Conservation (phyloP, 2,888 invertebrate genomes). For the Caenorhabditis sulstoni region DNA sequence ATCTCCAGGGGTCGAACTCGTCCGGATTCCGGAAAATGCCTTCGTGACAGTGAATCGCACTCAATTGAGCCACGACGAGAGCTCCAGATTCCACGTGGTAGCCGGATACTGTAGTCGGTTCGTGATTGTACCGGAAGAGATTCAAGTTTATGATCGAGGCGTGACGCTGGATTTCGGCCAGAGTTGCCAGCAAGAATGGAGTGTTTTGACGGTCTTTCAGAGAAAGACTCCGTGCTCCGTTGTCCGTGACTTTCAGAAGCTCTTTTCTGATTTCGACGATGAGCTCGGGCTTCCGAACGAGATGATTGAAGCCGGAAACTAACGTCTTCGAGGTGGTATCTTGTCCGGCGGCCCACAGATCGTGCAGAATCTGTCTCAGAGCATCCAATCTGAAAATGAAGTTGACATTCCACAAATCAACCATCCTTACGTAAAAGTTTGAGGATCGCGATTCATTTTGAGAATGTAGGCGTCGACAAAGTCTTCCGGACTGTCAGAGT, state of each 20-base stretch:
- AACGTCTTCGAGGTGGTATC: no score
- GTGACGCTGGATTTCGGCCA: constrained; percentile 56
- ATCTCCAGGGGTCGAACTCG: constrained; percentile 61
- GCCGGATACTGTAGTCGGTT: constrained; percentile 44
- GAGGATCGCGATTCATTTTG: constrained; percentile 22
- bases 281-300: not conserved
- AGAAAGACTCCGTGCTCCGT: not conserved
- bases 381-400: no score
- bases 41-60: constrained; percentile 59
- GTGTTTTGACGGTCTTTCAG: constrained; percentile 20
- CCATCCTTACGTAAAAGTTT: no score
- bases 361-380: no score
- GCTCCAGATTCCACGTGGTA: constrained; percentile 49
- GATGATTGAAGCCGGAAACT: no score
- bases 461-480: constrained; percentile 55
- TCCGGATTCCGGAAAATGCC: constrained; percentile 42
- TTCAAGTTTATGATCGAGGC: constrained; percentile 59
- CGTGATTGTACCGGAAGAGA: constrained; percentile 19
- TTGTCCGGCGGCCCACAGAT: no score
- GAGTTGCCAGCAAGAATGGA: constrained; percentile 3
- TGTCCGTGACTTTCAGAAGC: constrained; percentile 9
- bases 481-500: constrained; percentile 45
- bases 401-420: no score
- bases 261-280: constrained; percentile 19
- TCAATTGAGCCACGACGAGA: constrained; percentile 53